Evolutionary conservation across 2,888 invertebrate species (phyloP), one percentile per base, ranked within the genome.

Genomic region (Rhimphoctona megacephalus): DNA sequence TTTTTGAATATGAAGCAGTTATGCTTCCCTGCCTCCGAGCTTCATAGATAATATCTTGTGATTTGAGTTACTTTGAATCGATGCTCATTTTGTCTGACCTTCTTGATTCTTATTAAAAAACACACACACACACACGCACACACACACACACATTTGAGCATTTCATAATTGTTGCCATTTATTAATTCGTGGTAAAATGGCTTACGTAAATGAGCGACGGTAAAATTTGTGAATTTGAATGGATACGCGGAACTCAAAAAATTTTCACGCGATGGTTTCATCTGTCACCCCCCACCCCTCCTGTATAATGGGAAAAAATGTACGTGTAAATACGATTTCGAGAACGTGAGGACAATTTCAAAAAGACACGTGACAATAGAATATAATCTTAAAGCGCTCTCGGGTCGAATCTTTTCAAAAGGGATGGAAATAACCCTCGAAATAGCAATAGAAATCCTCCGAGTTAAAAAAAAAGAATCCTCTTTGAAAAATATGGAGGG

Each of bases 301-400:
- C 14, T 22, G 4, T 3, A 30, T 25, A 57, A 57, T 25, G 5
- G 25, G 14, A 25, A 14, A 57, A 66, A 33, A 61, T 61, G n/a
- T 66, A n/a, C 54, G 57, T 14, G 25, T 30, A 57, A 57, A 57
- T 43, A 5, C 39, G 74, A 17, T 54, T 17, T 7, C 8, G n/a
- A n/a, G 43, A 74, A 70, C 70, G 52, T 67, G 70, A 77, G 52
- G 49, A 36, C 67, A n/a, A 70, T 57, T 36, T 57, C 22, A 36
- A 52, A 64, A 70, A 72, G 43, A 30, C 25, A 17, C 43, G n/a
- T 17, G 78, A 83, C 83, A 72, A 78, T 72, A 72, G 66, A 83
- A 83, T 72, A 78, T 72, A 78, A 80, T 57, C 70, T 54, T 43
- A 25, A 1, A 57, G 57, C 57, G 57, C 57, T 25, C 25, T 57